Evolutionary conservation across 2,888 invertebrate species (phyloP), one percentile per base, ranked within the genome.

Genomic region (Thymelicus acteon): DNA sequence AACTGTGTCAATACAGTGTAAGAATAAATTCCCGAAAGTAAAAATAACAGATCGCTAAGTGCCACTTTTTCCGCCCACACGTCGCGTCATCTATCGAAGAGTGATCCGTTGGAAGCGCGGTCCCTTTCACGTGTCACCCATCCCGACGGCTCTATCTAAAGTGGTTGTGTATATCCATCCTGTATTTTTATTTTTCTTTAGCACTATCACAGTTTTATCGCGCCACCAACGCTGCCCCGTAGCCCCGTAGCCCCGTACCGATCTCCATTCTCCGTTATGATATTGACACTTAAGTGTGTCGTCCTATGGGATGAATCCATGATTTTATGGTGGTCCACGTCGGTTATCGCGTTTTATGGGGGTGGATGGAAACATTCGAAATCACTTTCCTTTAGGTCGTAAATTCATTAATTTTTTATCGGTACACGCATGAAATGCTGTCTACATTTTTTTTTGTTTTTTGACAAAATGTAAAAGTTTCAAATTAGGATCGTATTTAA

Each of bases 271-370:
- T 49, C 60, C 72, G 78, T 81, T 85, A 81, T 83, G 81, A 85
- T 88, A 86, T 85, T 82, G 84, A 85, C 82, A 80, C 80, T 83
- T 80, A 80, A 80, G 77, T 74, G 72, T 74, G 73, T 75, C 75
- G 72, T 81, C 81, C 84, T 82, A 70, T 70, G 64, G 64, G 64
- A 70, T 82, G 82, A 82, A 79, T 82, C 81, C 82, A 79, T 76
- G 82, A 80, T 81, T 87, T 87, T 87, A 87, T 82, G 83, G 85
- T 83, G 81, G 82, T 79, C 82, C 77, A 78, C 76, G 80, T 86
- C 79, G 83, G 80, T 86, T 87, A 86, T 85, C 83, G 79, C 75
- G 76, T 85, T 89, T 89, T 89, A 89, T 86, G 83, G 78, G 77
- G 72, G 76, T 65, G 64, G 70, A 60, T 19, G 64, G 52, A 31